Percentiles rank a stretch among this genome's conserved stretches.
Conservation (phyloP, 2,797 vertebrate genomes). For the Rhinatrema bivittatum region DNA sequence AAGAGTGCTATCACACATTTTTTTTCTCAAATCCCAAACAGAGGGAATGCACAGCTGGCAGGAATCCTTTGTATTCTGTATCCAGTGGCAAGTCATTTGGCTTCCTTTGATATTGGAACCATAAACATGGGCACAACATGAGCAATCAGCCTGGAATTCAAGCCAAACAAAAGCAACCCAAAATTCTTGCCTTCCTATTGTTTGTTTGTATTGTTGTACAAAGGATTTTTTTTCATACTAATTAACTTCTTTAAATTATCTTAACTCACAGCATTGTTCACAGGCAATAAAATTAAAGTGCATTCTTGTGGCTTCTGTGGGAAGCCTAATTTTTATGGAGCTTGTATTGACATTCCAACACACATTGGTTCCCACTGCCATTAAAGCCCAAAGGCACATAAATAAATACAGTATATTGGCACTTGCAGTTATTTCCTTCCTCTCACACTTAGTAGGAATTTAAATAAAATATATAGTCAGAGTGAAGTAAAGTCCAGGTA, state of each 20-base stretch:
- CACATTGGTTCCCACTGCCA: too few relatives aligned
- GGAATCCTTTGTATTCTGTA: not conserved
- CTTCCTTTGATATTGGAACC: not conserved
- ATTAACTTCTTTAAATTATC: constrained; percentile 19
- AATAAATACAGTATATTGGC: too few relatives aligned
- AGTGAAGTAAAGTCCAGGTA: too few relatives aligned
- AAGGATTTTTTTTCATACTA: not conserved
- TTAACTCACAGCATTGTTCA: not conserved
- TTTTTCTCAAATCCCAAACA: not conserved
- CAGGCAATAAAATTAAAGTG: constrained; percentile 3
- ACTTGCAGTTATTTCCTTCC: too few relatives aligned
- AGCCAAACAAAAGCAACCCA: not conserved
- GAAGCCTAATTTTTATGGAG: constrained; percentile 5
- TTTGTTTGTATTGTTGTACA: not conserved
- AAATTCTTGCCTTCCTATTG: constrained; percentile 1
- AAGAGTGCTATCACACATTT: too few relatives aligned
- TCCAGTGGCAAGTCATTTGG: not conserved
- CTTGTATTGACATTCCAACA: too few relatives aligned
- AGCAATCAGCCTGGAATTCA: accelerated
- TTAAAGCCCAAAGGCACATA: too few relatives aligned
- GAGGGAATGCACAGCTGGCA: not conserved
- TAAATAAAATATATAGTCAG: too few relatives aligned
- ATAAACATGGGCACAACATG: accelerated
- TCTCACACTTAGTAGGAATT: too few relatives aligned
- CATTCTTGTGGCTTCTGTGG: constrained; percentile 22